phyloP scores from a whole-genome alignment of 1,140 invertebrate species.

The Mamestra configurata region DNA sequence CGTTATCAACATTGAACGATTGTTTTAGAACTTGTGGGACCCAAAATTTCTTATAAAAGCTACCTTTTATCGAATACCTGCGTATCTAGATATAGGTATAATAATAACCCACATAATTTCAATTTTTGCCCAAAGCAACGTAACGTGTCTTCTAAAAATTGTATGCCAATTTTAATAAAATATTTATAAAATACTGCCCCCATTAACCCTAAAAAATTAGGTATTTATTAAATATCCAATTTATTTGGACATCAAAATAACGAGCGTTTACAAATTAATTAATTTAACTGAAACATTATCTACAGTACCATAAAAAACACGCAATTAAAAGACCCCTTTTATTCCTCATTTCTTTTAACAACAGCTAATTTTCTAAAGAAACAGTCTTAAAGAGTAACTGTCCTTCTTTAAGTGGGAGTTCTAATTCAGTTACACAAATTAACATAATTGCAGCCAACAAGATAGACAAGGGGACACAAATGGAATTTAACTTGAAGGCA shows the following conservation, averaged over 20 bases:
- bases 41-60: too few relatives aligned
- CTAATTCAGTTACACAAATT: conserved; percentile 37
- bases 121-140: too few relatives aligned
- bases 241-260: background rate
- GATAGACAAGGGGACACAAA: conserved; percentile 5
- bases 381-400: conserved; percentile 14
- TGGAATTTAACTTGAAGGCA: background rate
- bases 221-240: too few relatives aligned
- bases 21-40: too few relatives aligned
- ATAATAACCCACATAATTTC: too few relatives aligned
- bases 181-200: too few relatives aligned
- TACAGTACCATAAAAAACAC: background rate
- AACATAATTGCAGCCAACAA: conserved; percentile 32
- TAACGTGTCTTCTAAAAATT: too few relatives aligned
- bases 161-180: too few relatives aligned
- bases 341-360: background rate
- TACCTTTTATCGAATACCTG: too few relatives aligned
- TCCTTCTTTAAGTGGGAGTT: conserved; percentile 15
- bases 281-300: background rate
- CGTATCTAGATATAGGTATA: too few relatives aligned
- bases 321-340: conserved; percentile 1
- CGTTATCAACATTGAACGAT: too few relatives aligned
- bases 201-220: too few relatives aligned
- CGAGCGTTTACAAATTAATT: background rate
- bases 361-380: conserved; percentile 13